phyloP scores from a whole-genome alignment of 2,888 invertebrate species.

The Himalopsyche kuldschensis region DNA sequence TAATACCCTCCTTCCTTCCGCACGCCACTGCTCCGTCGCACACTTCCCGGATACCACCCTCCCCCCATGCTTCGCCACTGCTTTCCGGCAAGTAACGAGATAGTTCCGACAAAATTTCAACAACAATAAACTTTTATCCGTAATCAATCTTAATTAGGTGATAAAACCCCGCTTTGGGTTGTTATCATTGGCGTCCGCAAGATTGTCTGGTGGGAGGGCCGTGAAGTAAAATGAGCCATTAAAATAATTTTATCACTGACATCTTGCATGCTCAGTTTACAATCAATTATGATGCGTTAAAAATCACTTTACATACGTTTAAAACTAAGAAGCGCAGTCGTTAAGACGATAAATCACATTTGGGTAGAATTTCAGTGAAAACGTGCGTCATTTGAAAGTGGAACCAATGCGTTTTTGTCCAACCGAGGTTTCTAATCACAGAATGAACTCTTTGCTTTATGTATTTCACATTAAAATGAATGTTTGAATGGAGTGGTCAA shows the following conservation, averaged over 20 bases:
- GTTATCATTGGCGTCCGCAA: not conserved
- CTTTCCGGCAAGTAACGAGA: slow-evolving; percentile 38
- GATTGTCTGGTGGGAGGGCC: not conserved
- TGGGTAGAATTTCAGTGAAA: no score
- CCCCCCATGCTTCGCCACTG: slow-evolving; percentile 16
- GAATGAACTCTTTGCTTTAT: no score
- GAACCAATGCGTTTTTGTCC: no score
- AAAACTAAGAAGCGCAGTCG: no score
- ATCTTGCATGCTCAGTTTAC: no score
- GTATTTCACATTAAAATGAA: no score
- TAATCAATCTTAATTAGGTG: slow-evolving; percentile 40
- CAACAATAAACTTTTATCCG: slow-evolving; percentile 40
- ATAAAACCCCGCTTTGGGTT: slow-evolving; percentile 21
- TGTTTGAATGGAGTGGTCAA: no score
- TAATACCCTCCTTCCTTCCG: not conserved
- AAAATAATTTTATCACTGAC: not conserved
- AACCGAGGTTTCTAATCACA: no score
- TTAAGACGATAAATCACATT: no score
- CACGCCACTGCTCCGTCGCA: not conserved
- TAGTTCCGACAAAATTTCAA: slow-evolving; percentile 39
- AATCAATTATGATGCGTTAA: no score
- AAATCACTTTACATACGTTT: no score
- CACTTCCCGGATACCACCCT: slow-evolving; percentile 3
- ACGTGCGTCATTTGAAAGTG: no score
- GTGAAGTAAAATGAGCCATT: not conserved